Conservation (phyloP, 53 echinoderm and acorn worm species). For the Pentamera pediparva region DNA sequence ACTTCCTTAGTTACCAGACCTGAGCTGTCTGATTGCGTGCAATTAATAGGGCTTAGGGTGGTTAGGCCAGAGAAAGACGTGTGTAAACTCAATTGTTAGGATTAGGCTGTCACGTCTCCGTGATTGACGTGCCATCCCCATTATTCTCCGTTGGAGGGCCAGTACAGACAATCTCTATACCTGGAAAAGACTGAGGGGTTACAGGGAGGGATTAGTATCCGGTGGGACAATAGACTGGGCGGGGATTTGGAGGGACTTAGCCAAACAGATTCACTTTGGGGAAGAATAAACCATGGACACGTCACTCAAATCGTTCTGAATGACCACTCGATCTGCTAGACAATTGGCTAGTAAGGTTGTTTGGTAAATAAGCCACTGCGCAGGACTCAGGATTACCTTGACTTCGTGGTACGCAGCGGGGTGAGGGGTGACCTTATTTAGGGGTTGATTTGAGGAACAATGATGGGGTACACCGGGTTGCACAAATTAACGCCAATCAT, state of each 20-base stretch:
- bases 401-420: slow-evolving; percentile 13
- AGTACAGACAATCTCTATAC: neutral
- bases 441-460: neutral
- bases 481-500: slow-evolving; percentile 26
- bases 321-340: neutral
- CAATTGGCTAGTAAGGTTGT: neutral
- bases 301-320: neutral
- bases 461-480: neutral
- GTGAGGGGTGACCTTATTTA: neutral
- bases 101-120: slow-evolving; percentile 9
- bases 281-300: neutral
- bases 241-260: slow-evolving; percentile 14
- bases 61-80: slow-evolving; percentile 10
- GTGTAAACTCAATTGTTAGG: slow-evolving; percentile 21
- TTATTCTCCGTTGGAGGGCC: neutral
- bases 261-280: slow-evolving; percentile 17
- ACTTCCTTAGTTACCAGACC: neutral
- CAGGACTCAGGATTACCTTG: neutral
- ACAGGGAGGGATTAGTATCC: neutral
- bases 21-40: slow-evolving; percentile 9
- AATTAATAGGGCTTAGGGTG: slow-evolving; percentile 15
- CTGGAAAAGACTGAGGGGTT: neutral
- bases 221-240: neutral
- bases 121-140: slow-evolving; percentile 1
- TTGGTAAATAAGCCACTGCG: neutral